These are phyloP conservation scores for Eptesicus fuscus DNA, from an alignment of 2,113 vertebrate genomes.

Conservation along the genomic window DNA sequence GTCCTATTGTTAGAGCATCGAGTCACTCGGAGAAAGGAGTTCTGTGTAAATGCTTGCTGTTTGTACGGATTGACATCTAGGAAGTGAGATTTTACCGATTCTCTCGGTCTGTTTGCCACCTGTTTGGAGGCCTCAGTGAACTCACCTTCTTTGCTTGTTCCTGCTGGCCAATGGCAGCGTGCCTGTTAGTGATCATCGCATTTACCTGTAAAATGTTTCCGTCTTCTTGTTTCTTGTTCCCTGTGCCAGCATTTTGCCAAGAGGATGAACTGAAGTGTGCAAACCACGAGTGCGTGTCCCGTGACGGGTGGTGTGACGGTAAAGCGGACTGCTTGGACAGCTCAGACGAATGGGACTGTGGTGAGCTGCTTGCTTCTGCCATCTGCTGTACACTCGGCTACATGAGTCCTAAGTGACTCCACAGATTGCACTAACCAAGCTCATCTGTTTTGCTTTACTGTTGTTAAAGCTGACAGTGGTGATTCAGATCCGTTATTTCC, in stretches of 20 bases:
- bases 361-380: slow-evolving; percentile 78
- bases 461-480: background rate
- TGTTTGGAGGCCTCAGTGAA: too few species aligned
- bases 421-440: background rate
- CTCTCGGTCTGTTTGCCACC: background rate
- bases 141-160: fast-evolving
- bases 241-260: slow-evolving; percentile 87
- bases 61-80: background rate
- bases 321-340: slow-evolving; percentile 90
- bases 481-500: background rate
- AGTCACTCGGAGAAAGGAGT: background rate
- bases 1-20: background rate
- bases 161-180: background rate
- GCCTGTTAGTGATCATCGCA: background rate
- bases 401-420: background rate
- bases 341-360: slow-evolving; percentile 97
- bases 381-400: background rate
- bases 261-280: slow-evolving; percentile 89
- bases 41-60: background rate
- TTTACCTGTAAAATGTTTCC: background rate
- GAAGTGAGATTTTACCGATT: background rate
- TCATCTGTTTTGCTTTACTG: slow-evolving; percentile 7
- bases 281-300: slow-evolving; percentile 92
- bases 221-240: background rate
- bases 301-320: slow-evolving; percentile 93